These are phyloP conservation scores for Empis livida DNA, from an alignment of 2,888 invertebrate genomes.

Conservation along the genomic window DNA sequence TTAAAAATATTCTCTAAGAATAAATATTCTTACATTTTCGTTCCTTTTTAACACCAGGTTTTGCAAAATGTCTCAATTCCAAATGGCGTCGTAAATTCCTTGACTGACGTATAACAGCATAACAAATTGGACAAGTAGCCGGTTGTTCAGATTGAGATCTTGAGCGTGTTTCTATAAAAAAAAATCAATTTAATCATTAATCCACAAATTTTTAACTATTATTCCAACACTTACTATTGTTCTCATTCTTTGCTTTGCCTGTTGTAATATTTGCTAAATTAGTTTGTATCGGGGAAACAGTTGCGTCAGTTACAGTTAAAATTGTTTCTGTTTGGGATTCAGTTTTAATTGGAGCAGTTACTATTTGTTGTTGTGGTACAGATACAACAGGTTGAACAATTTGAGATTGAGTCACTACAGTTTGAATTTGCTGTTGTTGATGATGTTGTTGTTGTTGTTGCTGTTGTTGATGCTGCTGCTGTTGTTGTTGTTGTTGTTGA, in stretches of 20 bases:
- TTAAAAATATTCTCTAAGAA: background rate
- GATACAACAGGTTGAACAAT: background rate
- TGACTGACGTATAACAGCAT: slow-evolving; percentile 45
- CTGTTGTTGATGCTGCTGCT: slow-evolving; percentile 18
- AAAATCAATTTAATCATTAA: slow-evolving; percentile 2
- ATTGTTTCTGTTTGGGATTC: slow-evolving; percentile 30
- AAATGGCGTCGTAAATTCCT: slow-evolving; percentile 45
- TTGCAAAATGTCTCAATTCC: slow-evolving; percentile 36
- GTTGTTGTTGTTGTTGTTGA: slow-evolving; percentile 21
- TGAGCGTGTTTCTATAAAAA: slow-evolving; percentile 35
- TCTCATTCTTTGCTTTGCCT: slow-evolving; percentile 10
- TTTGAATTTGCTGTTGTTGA: background rate
- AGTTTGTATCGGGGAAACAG: slow-evolving; percentile 14
- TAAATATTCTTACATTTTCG: slow-evolving; percentile 29
- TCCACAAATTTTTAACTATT: background rate
- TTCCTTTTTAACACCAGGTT: slow-evolving; percentile 35
- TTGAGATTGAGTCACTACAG: background rate
- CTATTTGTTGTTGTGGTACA: background rate
- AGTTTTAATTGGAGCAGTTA: slow-evolving; percentile 21
- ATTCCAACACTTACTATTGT: slow-evolving; percentile 15
- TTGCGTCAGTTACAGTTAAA: slow-evolving; percentile 28
- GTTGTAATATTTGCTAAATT: slow-evolving; percentile 13
- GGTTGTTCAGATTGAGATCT: slow-evolving; percentile 49
- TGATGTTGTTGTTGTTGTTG: background rate
- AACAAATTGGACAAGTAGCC: slow-evolving; percentile 46